phyloP scores from a whole-genome alignment of 2,888 invertebrate species.

The Tupiocoris notatus region DNA sequence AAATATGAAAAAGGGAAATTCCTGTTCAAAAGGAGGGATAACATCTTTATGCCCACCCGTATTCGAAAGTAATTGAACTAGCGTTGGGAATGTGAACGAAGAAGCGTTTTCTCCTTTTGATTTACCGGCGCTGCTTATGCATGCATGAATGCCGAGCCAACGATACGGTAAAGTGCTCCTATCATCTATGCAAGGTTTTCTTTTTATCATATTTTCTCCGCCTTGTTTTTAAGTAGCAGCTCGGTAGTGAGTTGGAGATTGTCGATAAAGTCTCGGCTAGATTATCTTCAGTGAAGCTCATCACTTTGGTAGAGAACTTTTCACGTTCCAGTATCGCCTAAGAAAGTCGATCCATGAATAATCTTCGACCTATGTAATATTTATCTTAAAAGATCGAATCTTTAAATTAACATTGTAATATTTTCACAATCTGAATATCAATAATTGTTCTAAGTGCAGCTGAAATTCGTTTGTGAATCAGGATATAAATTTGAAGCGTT shows the following conservation, averaged over 20 bases:
- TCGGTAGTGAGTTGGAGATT: background rate
- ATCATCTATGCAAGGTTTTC: background rate
- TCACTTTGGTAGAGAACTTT: background rate
- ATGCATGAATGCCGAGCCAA: conserved; percentile 21
- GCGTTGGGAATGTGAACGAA: background rate
- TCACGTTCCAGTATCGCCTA: too few species aligned
- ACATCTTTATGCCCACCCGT: too few species aligned
- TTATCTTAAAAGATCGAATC: too few species aligned
- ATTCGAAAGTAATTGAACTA: background rate
- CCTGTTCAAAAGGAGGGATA: too few species aligned
- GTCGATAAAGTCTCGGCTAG: conserved; percentile 3
- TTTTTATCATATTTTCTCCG: background rate
- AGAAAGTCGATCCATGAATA: too few species aligned
- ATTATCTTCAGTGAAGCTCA: background rate
- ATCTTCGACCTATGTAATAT: too few species aligned
- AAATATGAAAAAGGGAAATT: too few species aligned
- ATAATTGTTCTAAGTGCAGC: too few species aligned
- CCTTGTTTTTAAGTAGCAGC: conserved; percentile 9
- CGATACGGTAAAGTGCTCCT: conserved; percentile 12
- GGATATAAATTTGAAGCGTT: too few species aligned
- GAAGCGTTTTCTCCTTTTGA: background rate
- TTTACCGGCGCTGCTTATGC: conserved; percentile 23
- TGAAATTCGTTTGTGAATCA: too few species aligned
- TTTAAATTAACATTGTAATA: too few species aligned
- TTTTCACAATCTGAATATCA: too few species aligned